These are phyloP conservation scores for Sarcophaga carnaria DNA, from an alignment of 2,888 invertebrate species.

Conservation along the genomic window DNA sequence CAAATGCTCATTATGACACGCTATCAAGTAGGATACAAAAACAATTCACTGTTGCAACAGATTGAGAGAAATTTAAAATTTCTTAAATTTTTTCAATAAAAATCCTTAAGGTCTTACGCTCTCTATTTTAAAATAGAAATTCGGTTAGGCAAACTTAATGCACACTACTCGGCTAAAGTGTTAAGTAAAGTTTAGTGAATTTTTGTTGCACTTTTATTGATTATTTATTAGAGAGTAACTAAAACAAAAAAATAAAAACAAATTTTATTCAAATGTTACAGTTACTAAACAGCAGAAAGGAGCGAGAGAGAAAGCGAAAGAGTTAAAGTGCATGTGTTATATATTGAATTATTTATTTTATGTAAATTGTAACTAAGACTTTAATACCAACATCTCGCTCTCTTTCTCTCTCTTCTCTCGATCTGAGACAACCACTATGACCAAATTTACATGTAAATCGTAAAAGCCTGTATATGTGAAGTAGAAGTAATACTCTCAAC, in stretches of 20 bases:
- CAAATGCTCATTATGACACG: no score
- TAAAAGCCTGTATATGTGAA: no score
- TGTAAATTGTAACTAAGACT: constrained; percentile 53
- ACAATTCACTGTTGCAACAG: no score
- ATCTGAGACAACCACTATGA: background rate
- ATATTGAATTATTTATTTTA: constrained; percentile 57
- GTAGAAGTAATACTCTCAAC: no score
- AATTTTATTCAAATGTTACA: background rate
- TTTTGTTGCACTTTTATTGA: constrained; percentile 17
- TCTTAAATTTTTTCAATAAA: background rate
- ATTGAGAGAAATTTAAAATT: no score
- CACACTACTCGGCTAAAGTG: background rate
- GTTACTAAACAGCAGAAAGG: no score
- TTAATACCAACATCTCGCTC: constrained; percentile 8
- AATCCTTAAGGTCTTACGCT: background rate
- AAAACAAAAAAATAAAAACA: background rate
- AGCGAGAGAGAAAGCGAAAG: background rate
- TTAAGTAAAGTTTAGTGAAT: constrained; percentile 30
- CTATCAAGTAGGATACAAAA: no score
- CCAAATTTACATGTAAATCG: constrained; percentile 33
- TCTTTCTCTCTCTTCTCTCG: no score
- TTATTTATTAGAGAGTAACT: constrained; percentile 14
- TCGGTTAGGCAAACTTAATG: no score
- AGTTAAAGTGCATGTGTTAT: constrained; percentile 29
- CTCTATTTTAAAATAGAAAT: no score